phyloP scores from a whole-genome alignment of 2,797 vertebrate species.

The Rhinogobio ventralis region DNA sequence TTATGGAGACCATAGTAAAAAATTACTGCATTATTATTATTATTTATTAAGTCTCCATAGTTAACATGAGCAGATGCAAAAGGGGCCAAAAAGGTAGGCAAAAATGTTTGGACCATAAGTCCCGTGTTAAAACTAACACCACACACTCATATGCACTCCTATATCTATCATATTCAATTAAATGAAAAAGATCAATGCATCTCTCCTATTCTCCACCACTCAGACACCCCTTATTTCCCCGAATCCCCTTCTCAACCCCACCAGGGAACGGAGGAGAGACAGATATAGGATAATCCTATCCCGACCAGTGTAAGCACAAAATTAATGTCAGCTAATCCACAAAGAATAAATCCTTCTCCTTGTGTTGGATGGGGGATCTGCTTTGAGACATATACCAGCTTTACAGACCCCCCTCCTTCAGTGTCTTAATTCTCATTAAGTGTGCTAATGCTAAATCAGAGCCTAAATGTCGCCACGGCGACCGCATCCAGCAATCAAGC shows the following conservation, averaged over 20 bases:
- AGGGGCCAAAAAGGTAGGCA: not conserved
- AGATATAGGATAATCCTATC: constrained; percentile 82
- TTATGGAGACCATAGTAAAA: not conserved
- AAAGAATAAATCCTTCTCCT: constrained; percentile 84
- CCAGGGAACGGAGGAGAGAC: constrained; percentile 71
- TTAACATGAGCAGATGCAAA: not conserved
- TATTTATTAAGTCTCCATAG: not conserved
- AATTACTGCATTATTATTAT: not conserved
- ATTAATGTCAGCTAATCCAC: constrained; percentile 85
- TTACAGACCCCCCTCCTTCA: constrained; percentile 67
- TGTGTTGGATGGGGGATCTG: constrained; percentile 60
- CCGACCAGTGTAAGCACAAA: constrained; percentile 83
- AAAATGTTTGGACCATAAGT: constrained; percentile 21
- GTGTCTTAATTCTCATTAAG: constrained; percentile 83
- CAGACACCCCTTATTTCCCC: constrained; percentile 40
- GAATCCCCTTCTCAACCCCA: constrained; percentile 60
- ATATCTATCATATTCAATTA: constrained; percentile 47
- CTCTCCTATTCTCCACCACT: constrained; percentile 46
- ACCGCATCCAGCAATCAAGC: constrained; percentile 64
- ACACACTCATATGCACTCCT: constrained; percentile 31
- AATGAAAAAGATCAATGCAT: not conserved
- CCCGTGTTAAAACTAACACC: constrained; percentile 72
- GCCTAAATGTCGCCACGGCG: constrained; percentile 75
- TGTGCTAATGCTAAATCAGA: constrained; percentile 82
- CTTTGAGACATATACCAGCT: constrained; percentile 64